These are phyloP conservation scores for Drosophila testacea DNA, from an alignment of 2,888 invertebrate species.

Conservation along the genomic window DNA sequence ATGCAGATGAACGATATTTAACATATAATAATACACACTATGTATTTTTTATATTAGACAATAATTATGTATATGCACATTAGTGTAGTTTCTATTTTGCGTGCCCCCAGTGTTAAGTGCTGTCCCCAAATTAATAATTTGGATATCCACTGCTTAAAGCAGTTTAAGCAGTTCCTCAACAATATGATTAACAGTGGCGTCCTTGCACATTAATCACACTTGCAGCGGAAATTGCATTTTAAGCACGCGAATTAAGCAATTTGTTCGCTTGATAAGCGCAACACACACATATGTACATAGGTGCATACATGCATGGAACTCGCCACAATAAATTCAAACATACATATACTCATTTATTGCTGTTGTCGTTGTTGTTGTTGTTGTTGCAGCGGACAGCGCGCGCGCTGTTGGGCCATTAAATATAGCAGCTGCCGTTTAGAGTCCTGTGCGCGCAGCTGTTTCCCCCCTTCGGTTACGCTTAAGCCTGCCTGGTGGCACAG, in stretches of 20 bases:
- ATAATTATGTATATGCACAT: too few species aligned
- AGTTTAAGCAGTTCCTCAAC: conserved; percentile 5
- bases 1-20: too few species aligned
- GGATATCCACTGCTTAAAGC: background rate
- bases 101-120: too few species aligned
- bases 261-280: conserved; percentile 60
- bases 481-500: conserved; percentile 69
- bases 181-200: conserved; percentile 28
- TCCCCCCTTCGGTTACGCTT: conserved; percentile 41
- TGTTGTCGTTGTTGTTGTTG: conserved; percentile 26
- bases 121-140: conserved; percentile 3
- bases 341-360: conserved; percentile 9
- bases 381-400: conserved; percentile 27
- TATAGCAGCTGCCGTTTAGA: conserved; percentile 66
- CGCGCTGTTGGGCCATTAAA: conserved; percentile 52
- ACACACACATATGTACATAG: conserved; percentile 9
- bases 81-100: background rate
- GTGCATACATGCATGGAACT: too few species aligned
- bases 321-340: background rate
- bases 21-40: too few species aligned
- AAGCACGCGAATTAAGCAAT: conserved; percentile 55
- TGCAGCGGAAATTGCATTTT: conserved; percentile 56
- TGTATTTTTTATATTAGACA: too few species aligned
- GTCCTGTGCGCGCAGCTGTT: conserved; percentile 76
- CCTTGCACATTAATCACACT: conserved; percentile 16